These are phyloP conservation scores for Hozukius guyotensis DNA, from an alignment of 2,797 vertebrate genomes.

Conservation along the genomic window DNA sequence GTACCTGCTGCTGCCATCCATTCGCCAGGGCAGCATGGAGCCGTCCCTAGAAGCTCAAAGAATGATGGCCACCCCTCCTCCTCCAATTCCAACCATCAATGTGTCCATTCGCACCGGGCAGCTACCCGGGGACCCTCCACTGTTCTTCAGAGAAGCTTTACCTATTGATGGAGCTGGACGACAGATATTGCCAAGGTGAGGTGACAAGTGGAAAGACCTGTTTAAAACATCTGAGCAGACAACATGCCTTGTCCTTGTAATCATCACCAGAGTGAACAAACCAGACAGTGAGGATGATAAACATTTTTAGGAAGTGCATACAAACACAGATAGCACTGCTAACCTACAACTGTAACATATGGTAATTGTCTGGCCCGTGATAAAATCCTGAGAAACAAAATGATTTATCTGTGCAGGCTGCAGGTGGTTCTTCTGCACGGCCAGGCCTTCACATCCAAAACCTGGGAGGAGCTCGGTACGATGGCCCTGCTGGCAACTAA, in stretches of 20 bases:
- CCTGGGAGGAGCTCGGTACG: constrained; percentile 94
- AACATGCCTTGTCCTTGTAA: not conserved
- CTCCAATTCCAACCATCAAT: constrained; percentile 70
- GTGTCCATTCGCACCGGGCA: constrained; percentile 84
- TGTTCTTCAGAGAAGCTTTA: constrained; percentile 92
- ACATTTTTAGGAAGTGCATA: not conserved
- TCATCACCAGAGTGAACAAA: not conserved
- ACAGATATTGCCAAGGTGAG: constrained; percentile 85
- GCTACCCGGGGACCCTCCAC: constrained; percentile 84
- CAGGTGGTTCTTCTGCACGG: constrained; percentile 93
- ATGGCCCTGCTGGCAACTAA: constrained; percentile 88
- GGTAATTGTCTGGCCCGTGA: not conserved
- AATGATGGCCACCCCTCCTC: constrained; percentile 68
- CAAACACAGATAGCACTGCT: not conserved
- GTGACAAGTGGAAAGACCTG: not conserved
- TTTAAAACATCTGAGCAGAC: not conserved
- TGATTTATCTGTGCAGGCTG: constrained; percentile 72
- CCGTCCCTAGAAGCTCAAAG: constrained; percentile 79
- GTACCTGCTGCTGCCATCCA: constrained; percentile 88
- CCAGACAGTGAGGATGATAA: no score
- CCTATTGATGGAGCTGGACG: constrained; percentile 77
- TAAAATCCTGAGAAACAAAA: not conserved
- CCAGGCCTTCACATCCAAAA: constrained; percentile 93
- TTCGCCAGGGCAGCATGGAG: constrained; percentile 84
- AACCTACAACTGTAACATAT: not conserved